Evolutionary conservation across 1,140 invertebrate genomes (phyloP).

Genomic region (Trichonephila inaurata): DNA sequence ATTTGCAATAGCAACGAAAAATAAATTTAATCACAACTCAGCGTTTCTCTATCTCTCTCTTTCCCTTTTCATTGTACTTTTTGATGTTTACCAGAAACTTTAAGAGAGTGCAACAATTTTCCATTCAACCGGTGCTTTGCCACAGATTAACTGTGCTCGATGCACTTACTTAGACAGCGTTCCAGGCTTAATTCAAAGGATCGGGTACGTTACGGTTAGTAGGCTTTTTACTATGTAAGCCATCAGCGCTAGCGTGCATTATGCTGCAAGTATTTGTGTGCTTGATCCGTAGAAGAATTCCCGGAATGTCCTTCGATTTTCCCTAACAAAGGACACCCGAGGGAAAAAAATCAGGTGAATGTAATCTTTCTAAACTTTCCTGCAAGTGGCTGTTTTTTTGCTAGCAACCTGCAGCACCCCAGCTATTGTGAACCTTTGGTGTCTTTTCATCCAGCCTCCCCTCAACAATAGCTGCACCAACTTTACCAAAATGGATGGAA

Average conservation of each 20-base stretch:
- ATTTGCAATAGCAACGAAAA: too few relatives aligned
- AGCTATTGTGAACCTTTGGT: constrained; percentile 42
- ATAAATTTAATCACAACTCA: too few relatives aligned
- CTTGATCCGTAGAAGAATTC: constrained; percentile 51
- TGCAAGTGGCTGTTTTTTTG: constrained; percentile 59
- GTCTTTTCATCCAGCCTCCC: constrained; percentile 28
- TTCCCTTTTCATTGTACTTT: too few relatives aligned
- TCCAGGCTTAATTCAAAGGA: not conserved
- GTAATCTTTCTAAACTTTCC: constrained; percentile 63
- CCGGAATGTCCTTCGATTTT: constrained; percentile 18
- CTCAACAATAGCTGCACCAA: constrained; percentile 54
- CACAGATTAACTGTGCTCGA: not conserved
- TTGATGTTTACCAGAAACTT: too few relatives aligned
- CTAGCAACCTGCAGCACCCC: constrained; percentile 51
- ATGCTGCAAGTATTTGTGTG: constrained; percentile 42
- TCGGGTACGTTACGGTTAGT: not conserved
- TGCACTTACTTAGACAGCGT: not conserved
- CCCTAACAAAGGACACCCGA: not conserved
- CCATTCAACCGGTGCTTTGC: not conserved
- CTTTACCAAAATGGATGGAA: constrained; percentile 36
- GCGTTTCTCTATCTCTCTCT: too few relatives aligned
- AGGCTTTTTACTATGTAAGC: not conserved
- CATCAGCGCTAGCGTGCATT: not conserved
- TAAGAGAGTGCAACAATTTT: too few relatives aligned
- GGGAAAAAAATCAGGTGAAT: constrained; percentile 20